Conservation (phyloP, 1,140 invertebrate species). For the Zophobas morio region DNA sequence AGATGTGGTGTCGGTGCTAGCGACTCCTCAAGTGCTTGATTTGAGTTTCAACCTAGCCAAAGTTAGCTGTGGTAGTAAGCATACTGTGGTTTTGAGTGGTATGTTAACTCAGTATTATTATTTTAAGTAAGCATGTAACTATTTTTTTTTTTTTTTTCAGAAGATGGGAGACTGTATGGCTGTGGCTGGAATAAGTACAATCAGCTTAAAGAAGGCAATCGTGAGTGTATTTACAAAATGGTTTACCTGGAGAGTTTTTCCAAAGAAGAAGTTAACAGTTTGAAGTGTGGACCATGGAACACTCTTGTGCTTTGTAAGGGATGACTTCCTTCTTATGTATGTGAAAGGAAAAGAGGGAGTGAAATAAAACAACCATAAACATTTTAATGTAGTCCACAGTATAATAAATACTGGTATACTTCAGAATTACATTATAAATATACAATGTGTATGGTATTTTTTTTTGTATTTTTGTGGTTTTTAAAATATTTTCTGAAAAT, state of each 20-base stretch:
- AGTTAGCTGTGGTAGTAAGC: conserved; percentile 78
- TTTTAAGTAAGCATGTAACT: no score
- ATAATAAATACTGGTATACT: conserved; percentile 70
- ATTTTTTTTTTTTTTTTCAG: conserved; percentile 60
- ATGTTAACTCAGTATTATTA: conserved; percentile 15
- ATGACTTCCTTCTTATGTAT: not conserved
- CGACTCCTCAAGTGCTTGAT: conserved; percentile 64
- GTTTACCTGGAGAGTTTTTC: conserved; percentile 57
- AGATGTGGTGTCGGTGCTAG: conserved; percentile 57
- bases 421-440: conserved; percentile 70
- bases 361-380: conserved; percentile 61
- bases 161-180: conserved; percentile 76
- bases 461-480: conserved; percentile 67
- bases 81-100: conserved; percentile 74
- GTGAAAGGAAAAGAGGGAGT: not conserved
- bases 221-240: conserved; percentile 56
- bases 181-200: conserved; percentile 83
- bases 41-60: conserved; percentile 70
- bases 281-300: conserved; percentile 65
- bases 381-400: conserved; percentile 68
- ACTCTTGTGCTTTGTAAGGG: conserved; percentile 42
- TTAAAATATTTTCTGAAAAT: conserved; percentile 70
- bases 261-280: conserved; percentile 49
- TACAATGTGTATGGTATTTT: conserved; percentile 69
- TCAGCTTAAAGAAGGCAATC: conserved; percentile 73